phyloP scores from a whole-genome alignment of 2,797 vertebrate genomes.

The Halcyon chelicuti region DNA sequence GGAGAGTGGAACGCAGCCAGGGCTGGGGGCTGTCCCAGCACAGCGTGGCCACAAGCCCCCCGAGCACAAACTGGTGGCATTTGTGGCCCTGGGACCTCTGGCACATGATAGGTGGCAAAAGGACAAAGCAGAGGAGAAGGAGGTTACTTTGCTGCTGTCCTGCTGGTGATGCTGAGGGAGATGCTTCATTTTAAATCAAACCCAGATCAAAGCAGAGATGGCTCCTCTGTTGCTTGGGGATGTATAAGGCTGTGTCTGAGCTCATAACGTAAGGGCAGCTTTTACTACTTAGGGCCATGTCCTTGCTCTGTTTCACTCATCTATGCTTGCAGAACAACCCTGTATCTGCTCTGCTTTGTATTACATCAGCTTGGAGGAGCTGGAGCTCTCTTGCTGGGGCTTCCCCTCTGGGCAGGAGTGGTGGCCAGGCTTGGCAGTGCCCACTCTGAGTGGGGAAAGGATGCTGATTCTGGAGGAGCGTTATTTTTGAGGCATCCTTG shows the following conservation, averaged over 20 bases:
- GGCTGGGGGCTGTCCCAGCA: background rate
- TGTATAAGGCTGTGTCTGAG: background rate
- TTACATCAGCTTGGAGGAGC: background rate
- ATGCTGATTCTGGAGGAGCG: background rate
- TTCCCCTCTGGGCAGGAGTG: background rate
- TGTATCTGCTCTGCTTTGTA: background rate
- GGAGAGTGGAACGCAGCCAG: background rate
- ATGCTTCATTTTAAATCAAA: conserved; percentile 38
- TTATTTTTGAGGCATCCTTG: background rate
- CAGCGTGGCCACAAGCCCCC: accelerated
- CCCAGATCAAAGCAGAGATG: conserved; percentile 3
- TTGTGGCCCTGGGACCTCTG: background rate
- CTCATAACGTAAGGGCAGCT: background rate
- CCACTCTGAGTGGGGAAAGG: background rate
- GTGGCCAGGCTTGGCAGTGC: background rate
- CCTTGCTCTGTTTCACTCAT: background rate
- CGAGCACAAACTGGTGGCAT: background rate
- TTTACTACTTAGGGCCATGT: background rate
- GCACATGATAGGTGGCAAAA: background rate
- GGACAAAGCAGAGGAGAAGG: background rate
- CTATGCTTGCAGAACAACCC: background rate
- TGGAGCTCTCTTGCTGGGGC: accelerated
- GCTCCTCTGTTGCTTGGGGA: conserved; percentile 45
- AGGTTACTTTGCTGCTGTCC: background rate
- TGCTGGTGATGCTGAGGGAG: background rate